Conservation (phyloP, 2,113 vertebrate genomes). For the Salvelinus alpinus region DNA sequence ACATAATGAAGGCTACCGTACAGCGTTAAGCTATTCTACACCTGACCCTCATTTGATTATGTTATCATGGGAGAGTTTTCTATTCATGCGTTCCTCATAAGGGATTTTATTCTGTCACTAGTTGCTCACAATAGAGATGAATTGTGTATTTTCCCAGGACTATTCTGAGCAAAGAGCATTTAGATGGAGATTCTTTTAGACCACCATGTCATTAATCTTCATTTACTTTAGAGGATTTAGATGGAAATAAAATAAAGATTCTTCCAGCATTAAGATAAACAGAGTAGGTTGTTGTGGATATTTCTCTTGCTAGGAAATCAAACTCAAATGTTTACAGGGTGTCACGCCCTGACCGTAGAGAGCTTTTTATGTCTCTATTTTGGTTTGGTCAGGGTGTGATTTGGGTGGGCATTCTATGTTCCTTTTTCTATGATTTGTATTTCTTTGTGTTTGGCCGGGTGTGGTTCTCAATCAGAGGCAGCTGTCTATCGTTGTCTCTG, state of each 20-base stretch:
- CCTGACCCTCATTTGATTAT: constrained; percentile 31
- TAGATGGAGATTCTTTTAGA: background rate
- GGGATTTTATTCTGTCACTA: constrained; percentile 8
- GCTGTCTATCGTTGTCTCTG: too few species aligned
- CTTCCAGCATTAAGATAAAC: background rate
- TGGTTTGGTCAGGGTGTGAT: too few species aligned
- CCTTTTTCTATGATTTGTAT: too few species aligned
- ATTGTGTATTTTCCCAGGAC: background rate
- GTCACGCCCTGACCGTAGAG: too few species aligned
- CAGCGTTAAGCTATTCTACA: constrained; percentile 17
- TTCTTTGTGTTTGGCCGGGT: too few species aligned
- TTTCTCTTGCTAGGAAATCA: constrained; percentile 2
- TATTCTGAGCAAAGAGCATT: constrained; percentile 2
- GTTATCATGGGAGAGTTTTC: constrained; percentile 17
- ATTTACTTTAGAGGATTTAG: background rate
- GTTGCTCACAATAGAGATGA: constrained; percentile 14
- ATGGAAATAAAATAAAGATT: background rate
- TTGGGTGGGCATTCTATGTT: too few species aligned
- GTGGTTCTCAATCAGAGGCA: too few species aligned
- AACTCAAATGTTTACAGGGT: background rate
- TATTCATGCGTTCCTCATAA: constrained; percentile 2
- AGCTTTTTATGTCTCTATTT: too few species aligned
- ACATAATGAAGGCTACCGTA: constrained; percentile 22
- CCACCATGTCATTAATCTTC: constrained; percentile 2
- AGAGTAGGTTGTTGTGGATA: background rate